phyloP scores from a whole-genome alignment of 2,113 vertebrate genomes.

The Stomatorhinus ivindoensis region DNA sequence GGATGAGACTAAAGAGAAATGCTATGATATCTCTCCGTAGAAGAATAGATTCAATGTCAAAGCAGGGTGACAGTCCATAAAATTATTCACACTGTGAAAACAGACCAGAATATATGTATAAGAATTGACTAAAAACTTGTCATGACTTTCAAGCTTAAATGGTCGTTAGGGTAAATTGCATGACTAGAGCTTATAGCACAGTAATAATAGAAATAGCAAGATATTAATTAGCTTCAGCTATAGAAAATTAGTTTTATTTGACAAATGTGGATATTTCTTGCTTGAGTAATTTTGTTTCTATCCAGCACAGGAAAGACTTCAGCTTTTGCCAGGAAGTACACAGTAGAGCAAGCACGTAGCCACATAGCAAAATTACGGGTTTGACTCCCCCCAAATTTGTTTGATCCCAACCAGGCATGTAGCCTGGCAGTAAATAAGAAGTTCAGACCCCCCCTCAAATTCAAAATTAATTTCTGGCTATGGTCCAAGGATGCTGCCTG shows the following conservation, averaged over 20 bases:
- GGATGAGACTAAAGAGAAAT: no score
- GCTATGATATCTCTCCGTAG: background rate
- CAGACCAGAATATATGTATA: constrained; percentile 2
- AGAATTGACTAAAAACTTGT: background rate
- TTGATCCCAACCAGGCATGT: background rate
- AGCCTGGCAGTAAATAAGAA: background rate
- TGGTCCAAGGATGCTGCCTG: background rate
- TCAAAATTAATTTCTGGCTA: background rate
- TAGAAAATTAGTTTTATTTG: background rate
- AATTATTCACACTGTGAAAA: constrained; percentile 5
- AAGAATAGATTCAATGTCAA: constrained; percentile 3
- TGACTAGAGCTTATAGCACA: background rate
- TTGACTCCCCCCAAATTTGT: background rate
- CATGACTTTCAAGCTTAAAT: background rate
- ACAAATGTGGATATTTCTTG: background rate
- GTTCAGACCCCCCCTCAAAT: background rate
- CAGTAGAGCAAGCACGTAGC: background rate
- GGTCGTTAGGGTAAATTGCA: background rate
- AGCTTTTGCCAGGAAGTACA: background rate
- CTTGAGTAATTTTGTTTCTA: background rate
- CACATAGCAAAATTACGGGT: background rate
- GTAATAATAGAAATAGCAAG: background rate
- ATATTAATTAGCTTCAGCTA: background rate
- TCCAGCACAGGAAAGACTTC: background rate
- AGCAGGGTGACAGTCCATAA: background rate